Conservation (phyloP, 1,140 invertebrate genomes). For the Galleria mellonella region DNA sequence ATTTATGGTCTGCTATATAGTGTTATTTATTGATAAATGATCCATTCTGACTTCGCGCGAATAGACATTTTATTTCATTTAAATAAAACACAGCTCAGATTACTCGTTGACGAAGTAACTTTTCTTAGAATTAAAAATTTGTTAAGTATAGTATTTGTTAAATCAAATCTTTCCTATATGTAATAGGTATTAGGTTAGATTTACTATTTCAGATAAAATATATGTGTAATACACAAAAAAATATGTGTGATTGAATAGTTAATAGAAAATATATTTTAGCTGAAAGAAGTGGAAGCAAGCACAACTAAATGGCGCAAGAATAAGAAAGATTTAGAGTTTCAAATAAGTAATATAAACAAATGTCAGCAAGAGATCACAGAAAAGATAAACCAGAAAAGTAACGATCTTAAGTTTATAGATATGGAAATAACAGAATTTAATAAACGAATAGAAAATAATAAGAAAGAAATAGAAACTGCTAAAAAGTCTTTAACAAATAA, state of each 20-base stretch:
- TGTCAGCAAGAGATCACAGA: constrained; percentile 45
- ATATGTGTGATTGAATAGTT: too few relatives aligned
- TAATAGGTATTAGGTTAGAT: too few relatives aligned
- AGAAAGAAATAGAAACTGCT: constrained; percentile 29
- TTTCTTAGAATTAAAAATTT: too few relatives aligned
- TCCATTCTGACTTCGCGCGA: too few relatives aligned
- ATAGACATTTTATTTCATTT: too few relatives aligned
- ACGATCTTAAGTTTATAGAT: constrained; percentile 43
- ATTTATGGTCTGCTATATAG: too few relatives aligned
- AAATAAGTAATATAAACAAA: constrained; percentile 38
- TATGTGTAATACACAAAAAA: too few relatives aligned
- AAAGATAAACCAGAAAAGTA: constrained; percentile 41
- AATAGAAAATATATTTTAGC: constrained; percentile 22
- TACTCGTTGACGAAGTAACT: too few relatives aligned
- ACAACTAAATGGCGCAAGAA: constrained; percentile 49
- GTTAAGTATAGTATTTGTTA: too few relatives aligned
- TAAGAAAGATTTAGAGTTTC: constrained; percentile 51
- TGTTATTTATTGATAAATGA: constrained; percentile 1
- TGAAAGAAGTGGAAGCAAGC: constrained; percentile 42
- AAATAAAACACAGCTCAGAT: too few relatives aligned
- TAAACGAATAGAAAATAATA: constrained; percentile 34
- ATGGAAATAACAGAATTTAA: constrained; percentile 38
- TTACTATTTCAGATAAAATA: too few relatives aligned
- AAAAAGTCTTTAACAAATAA: constrained; percentile 29
- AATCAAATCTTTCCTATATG: too few relatives aligned